Percentiles rank a stretch among this genome's conserved stretches.
Evolutionary conservation across 2,888 invertebrate species (phyloP).

Genomic region (Lycaena phlaeas): DNA sequence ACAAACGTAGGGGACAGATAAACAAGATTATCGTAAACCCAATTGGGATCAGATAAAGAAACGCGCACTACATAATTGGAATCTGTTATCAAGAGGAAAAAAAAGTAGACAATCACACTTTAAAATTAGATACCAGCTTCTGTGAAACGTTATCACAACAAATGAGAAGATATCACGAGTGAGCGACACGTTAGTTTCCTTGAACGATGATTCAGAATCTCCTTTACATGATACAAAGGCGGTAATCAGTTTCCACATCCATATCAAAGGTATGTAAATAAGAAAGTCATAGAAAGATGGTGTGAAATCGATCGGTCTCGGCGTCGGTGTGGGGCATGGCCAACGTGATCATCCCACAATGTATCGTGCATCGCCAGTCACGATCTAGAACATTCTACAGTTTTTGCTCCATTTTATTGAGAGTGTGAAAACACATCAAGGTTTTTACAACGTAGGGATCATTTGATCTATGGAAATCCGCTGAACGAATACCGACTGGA

Average conservation of each 20-base stretch:
- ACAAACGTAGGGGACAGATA: too few relatives aligned
- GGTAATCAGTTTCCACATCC: not conserved
- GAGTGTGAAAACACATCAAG: not conserved
- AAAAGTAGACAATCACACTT: too few relatives aligned
- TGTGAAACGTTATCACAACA: not conserved
- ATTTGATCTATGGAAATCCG: too few relatives aligned
- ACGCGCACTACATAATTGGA: not conserved
- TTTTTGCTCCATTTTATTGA: not conserved
- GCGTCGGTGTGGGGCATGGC: slow-evolving; percentile 32
- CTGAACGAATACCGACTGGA: too few relatives aligned
- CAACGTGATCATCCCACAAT: slow-evolving; percentile 50
- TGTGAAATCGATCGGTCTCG: slow-evolving; percentile 55
- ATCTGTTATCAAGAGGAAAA: too few relatives aligned
- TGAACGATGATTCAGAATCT: slow-evolving; percentile 2
- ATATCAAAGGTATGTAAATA: slow-evolving; percentile 34
- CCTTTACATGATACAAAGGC: not conserved
- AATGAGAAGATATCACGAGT: slow-evolving; percentile 1
- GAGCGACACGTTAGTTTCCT: not conserved
- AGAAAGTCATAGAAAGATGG: slow-evolving; percentile 41
- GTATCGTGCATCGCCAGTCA: slow-evolving; percentile 49
- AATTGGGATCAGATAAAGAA: slow-evolving; percentile 1
- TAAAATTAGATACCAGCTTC: not conserved
- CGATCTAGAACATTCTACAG: slow-evolving; percentile 25
- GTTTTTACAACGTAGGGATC: too few relatives aligned
- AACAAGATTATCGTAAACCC: not conserved